phyloP scores from a whole-genome alignment of 1,140 invertebrate species.

The Procambarus clarkii region DNA sequence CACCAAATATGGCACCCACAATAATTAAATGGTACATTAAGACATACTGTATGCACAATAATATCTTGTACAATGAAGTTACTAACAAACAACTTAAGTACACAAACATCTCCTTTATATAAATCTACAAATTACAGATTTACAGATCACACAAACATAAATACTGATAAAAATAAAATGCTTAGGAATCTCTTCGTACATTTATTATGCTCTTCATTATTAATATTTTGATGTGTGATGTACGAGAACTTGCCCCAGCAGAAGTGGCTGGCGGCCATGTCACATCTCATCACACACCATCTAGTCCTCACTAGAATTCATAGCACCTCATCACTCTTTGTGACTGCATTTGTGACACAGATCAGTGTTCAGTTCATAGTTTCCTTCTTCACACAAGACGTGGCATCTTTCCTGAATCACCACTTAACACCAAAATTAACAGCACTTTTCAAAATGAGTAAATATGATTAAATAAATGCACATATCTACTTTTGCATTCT shows the following conservation, averaged over 20 bases:
- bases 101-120: constrained; percentile 17
- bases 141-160: constrained; percentile 37
- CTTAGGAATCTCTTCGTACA: neutral
- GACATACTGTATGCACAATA: constrained; percentile 6
- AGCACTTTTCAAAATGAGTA: neutral
- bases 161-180: constrained; percentile 46
- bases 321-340: neutral
- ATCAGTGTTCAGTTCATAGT: neutral
- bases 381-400: neutral
- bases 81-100: constrained; percentile 50
- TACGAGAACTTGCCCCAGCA: neutral
- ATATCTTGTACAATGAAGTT: constrained; percentile 33
- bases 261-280: neutral
- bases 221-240: neutral
- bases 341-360: neutral
- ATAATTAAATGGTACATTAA: constrained; percentile 16
- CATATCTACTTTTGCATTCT: neutral
- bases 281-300: neutral
- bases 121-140: constrained; percentile 30
- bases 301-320: neutral
- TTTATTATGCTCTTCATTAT: neutral
- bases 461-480: neutral
- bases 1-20: constrained; percentile 24
- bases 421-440: neutral
- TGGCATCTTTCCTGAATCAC: neutral